Base-by-base conservation (phyloP, 2,797 vertebrate species). In the Oreonectes daqikongensis region DNA sequence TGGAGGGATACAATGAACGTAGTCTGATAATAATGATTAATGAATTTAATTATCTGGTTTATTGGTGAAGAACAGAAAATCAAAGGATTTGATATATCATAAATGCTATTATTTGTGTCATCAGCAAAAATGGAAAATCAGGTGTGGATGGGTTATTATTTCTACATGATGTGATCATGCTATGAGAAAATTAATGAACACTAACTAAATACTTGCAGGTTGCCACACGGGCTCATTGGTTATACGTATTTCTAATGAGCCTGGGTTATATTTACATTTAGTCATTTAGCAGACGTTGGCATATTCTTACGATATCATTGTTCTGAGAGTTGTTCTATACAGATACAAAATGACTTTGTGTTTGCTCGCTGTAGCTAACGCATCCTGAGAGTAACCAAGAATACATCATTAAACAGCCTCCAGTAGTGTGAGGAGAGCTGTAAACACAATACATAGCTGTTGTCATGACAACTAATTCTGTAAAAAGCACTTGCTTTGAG, bases 371-470 rank as follows among this genome's bases (percentile, higher is more conserved):
- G 14, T 18, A 69, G 70, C 50, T 28, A 77, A 63, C 66, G 60
- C 24, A 22, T 50, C 10, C 12, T 4, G 65, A 70, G 63, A 70
- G 70, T 44, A 80, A 53, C 48, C 42, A 46, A 35, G 22, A 24
- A 68, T 35, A 46, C 42, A 66, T 57, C 72, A 72, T 72, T 74
- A 50, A 52, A 77, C 73, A 71, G 60, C 65, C 48, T 6, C 66
- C 57, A 42, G 69, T 28, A 3, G 40, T 73, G 61, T 74, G 53
- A 66, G 65, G 66, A 81, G 61, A 32, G 60, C 67, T 24, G 55
- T 73, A 53, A 78, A 74, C 59, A 77, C 30, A 72, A 60, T 66
- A 60, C 64, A 63, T 30, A 74, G 22, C 55, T 38, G 67, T 72
- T 70, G 69, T 65, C 66, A 78, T 78, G 60, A 44, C 68, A 71